Percentiles rank a stretch among this genome's conserved stretches.
Evolutionary conservation across 2,113 vertebrate genomes (phyloP).

Genomic region (Amblyornis subalaris): DNA sequence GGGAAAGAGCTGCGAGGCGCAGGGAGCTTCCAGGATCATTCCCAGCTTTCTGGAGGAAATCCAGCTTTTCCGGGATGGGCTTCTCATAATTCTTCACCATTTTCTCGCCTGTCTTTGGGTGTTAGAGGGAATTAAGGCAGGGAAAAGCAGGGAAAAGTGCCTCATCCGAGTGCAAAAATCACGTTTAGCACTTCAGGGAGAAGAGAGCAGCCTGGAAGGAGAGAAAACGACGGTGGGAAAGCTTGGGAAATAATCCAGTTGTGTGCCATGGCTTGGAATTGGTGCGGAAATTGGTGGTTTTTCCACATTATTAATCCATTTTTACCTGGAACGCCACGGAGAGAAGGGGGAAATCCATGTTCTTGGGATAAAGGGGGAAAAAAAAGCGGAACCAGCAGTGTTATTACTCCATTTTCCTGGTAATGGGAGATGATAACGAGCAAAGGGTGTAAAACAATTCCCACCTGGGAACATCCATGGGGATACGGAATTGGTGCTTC

Average conservation of each 20-base stretch:
- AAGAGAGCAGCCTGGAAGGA: not conserved
- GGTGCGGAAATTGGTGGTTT: not conserved
- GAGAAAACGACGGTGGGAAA: not conserved
- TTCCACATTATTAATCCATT: not conserved
- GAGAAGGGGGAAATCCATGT: not conserved
- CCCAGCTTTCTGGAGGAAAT: not conserved
- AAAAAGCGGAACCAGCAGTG: not conserved
- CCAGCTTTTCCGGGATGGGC: not conserved
- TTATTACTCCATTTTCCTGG: not conserved
- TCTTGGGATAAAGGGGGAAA: not conserved
- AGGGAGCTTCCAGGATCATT: not conserved
- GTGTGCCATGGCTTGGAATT: not conserved
- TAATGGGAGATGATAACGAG: fast-evolving
- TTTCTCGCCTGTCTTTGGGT: not conserved
- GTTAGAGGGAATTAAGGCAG: not conserved
- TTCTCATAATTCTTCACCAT: not conserved
- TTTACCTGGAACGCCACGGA: not conserved
- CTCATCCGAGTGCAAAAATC: not conserved
- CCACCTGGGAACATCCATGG: no score
- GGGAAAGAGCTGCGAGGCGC: not conserved
- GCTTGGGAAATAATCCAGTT: not conserved
- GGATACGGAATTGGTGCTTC: not conserved
- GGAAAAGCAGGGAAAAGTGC: not conserved
- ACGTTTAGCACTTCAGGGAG: not conserved
- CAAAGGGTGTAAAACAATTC: not conserved